phyloP scores from a whole-genome alignment of 2,797 vertebrate genomes.

The Aulostomus chinensis region DNA sequence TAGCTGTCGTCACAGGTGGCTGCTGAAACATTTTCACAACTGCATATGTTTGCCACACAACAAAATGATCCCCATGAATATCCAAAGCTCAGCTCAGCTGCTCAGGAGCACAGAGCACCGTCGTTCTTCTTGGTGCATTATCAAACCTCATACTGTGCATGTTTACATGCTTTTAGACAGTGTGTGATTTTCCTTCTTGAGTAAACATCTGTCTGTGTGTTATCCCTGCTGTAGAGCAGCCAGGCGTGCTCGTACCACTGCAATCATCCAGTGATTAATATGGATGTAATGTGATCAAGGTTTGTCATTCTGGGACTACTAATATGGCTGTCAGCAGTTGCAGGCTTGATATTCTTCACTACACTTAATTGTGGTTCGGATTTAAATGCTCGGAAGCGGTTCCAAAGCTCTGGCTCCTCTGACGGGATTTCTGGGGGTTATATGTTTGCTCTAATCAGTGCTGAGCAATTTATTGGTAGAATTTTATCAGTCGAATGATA shows the following conservation, averaged over 20 bases:
- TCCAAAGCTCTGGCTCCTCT: conserved; percentile 8
- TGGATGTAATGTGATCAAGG: conserved; percentile 55
- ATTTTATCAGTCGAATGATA: too few relatives aligned
- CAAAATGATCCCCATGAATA: too few relatives aligned
- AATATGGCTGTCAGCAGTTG: conserved; percentile 56
- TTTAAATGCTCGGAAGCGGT: conserved; percentile 9
- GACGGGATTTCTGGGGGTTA: too few relatives aligned
- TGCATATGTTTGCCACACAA: too few relatives aligned
- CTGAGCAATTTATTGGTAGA: too few relatives aligned
- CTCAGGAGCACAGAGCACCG: too few relatives aligned
- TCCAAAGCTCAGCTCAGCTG: too few relatives aligned
- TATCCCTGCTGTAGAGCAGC: conserved; percentile 3
- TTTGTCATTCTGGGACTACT: conserved; percentile 41
- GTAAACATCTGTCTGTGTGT: conserved; percentile 15
- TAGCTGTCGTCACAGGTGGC: too few relatives aligned
- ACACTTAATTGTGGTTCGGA: conserved; percentile 12
- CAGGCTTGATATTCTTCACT: conserved; percentile 37
- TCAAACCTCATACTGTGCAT: conserved; percentile 1
- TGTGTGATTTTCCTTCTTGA: too few relatives aligned
- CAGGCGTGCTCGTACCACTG: conserved; percentile 10
- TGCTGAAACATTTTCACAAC: too few relatives aligned
- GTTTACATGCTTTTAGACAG: too few relatives aligned
- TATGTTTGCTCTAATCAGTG: too few relatives aligned
- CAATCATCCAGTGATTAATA: conserved; percentile 27
- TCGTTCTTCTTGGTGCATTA: conserved; percentile 15